phyloP scores from a whole-genome alignment of 2,888 invertebrate genomes.

The Ommatoiulus sabulosus region DNA sequence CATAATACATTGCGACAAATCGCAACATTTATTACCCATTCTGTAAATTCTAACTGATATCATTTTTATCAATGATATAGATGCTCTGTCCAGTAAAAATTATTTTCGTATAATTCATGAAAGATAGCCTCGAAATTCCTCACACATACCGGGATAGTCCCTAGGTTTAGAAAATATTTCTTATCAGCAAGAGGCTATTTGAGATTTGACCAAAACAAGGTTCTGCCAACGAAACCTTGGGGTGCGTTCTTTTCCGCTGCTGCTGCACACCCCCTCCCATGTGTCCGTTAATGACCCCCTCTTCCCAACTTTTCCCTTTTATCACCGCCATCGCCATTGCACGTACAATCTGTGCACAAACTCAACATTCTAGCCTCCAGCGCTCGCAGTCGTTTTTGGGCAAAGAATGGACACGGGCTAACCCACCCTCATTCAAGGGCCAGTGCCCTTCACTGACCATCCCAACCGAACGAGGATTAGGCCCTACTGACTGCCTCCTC shows the following conservation, averaged over 20 bases:
- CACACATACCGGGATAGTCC: not conserved
- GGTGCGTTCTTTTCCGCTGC: not conserved
- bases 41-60: no score
- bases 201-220: not conserved
- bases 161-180: not conserved
- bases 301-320: conserved; percentile 16
- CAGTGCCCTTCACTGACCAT: conserved; percentile 26
- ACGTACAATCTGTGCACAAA: not conserved
- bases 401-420: conserved; percentile 34
- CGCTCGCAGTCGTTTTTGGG: not conserved
- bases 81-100: no score
- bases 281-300: conserved; percentile 11
- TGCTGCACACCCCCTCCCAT: not conserved
- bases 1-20: no score
- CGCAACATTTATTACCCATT: no score
- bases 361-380: not conserved
- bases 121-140: no score
- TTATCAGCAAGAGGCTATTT: conserved; percentile 4
- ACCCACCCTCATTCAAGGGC: conserved; percentile 28
- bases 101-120: no score
- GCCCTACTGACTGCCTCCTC: not conserved
- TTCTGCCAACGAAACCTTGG: not conserved
- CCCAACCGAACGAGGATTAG: conserved; percentile 9
- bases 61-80: no score
- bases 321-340: not conserved